Evolutionary conservation across 2,888 invertebrate genomes (phyloP).

Genomic region (Hirtodrosophila cameraria): DNA sequence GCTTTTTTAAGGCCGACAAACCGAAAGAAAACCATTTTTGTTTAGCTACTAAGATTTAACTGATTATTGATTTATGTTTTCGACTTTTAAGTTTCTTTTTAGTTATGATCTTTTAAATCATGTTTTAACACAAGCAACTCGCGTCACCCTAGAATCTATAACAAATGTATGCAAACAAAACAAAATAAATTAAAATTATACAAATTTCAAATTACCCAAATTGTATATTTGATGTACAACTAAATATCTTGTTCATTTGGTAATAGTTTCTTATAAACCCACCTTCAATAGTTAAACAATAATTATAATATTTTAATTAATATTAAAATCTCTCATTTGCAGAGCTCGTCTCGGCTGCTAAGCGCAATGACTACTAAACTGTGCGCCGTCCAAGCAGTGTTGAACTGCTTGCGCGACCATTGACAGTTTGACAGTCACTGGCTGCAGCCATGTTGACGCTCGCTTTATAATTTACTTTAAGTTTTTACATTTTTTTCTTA

Average conservation of each 20-base stretch:
- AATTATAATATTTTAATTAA: conserved; percentile 1
- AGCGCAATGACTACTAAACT: conserved; percentile 25
- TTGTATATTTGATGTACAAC: too few species aligned
- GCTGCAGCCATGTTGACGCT: conserved; percentile 42
- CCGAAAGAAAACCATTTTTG: conserved; percentile 36
- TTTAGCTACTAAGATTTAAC: conserved; percentile 65
- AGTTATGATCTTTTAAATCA: conserved; percentile 47
- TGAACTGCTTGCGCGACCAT: conserved; percentile 29
- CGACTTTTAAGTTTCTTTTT: conserved; percentile 46
- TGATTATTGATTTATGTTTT: conserved; percentile 55
- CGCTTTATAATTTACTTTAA: conserved; percentile 16
- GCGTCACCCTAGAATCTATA: conserved; percentile 19
- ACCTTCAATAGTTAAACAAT: conserved; percentile 13
- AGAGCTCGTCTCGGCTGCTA: conserved; percentile 26
- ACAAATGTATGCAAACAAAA: conserved; percentile 36
- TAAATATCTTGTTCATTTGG: not conserved
- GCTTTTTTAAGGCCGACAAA: conserved; percentile 30
- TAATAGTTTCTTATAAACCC: conserved; percentile 14
- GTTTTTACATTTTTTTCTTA: conserved; percentile 7
- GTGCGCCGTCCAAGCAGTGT: conserved; percentile 39
- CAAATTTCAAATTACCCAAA: conserved; percentile 17
- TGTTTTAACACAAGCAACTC: conserved; percentile 35
- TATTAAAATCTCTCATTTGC: not conserved
- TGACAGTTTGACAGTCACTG: conserved; percentile 38
- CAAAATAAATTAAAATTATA: conserved; percentile 22